phyloP scores from a whole-genome alignment of 2,113 vertebrate genomes.

The Pseudorasbora parva region DNA sequence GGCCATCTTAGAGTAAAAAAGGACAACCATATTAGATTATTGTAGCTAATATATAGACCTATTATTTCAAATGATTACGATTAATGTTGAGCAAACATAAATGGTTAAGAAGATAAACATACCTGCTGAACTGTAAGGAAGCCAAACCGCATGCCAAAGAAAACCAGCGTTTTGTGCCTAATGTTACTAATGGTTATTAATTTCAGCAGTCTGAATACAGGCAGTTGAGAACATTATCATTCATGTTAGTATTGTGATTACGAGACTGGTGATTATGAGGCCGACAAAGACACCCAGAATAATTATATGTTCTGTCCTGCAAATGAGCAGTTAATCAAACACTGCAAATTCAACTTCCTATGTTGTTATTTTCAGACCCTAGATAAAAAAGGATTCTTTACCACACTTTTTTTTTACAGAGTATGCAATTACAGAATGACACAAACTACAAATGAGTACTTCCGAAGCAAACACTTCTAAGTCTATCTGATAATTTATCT shows the following conservation, averaged over 20 bases:
- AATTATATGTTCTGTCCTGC: background rate
- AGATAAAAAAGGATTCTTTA: background rate
- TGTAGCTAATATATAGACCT: conserved; percentile 51
- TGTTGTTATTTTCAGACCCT: background rate
- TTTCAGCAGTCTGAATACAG: conserved; percentile 15
- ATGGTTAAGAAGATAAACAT: conserved; percentile 7
- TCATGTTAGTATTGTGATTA: background rate
- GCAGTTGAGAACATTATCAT: conserved; percentile 38
- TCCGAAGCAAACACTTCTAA: too few relatives aligned
- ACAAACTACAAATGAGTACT: too few relatives aligned
- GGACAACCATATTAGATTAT: background rate
- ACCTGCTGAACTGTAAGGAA: conserved; percentile 42
- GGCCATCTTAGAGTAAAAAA: conserved; percentile 81
- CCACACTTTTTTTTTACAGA: background rate
- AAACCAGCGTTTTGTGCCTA: conserved; percentile 33
- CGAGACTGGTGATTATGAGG: background rate
- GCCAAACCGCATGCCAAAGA: conserved; percentile 40
- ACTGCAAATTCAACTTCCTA: background rate
- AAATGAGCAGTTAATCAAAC: conserved; percentile 6
- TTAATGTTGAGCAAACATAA: background rate
- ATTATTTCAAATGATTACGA: conserved; percentile 4
- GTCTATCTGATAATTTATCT: too few relatives aligned
- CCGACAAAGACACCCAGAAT: background rate
- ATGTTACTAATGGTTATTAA: conserved; percentile 15
- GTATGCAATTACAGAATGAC: background rate